Conservation (phyloP, 2,113 vertebrate species). For the Hippolais icterina region DNA sequence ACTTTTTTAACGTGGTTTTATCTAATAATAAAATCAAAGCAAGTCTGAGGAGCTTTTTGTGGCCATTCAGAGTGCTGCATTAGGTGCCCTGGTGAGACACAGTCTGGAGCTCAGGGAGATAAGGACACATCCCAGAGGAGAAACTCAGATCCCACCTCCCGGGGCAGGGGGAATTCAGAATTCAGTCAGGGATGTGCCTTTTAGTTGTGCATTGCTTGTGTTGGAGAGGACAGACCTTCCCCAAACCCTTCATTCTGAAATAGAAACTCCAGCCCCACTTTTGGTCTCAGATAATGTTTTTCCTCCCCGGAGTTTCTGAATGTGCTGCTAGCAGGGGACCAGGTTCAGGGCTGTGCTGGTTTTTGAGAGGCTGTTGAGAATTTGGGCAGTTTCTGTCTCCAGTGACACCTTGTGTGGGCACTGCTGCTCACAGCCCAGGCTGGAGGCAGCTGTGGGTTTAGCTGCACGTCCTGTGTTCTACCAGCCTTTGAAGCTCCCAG, state of each 20-base stretch:
- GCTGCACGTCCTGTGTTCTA: neutral
- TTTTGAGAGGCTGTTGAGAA: neutral
- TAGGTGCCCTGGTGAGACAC: neutral
- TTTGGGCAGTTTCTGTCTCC: neutral
- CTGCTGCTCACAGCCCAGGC: neutral
- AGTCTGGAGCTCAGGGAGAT: neutral
- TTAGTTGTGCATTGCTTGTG: neutral
- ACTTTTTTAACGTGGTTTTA: neutral
- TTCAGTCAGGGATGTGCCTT: neutral
- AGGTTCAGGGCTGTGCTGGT: neutral
- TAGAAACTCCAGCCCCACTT: neutral
- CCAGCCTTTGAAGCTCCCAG: neutral
- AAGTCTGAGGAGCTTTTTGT: neutral
- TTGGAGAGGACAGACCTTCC: neutral
- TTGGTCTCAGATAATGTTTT: neutral
- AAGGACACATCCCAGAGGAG: neutral
- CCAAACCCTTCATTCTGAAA: neutral
- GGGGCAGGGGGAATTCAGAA: neutral
- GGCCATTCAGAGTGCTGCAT: neutral
- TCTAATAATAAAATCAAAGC: constrained; percentile 20
- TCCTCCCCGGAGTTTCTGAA: neutral
- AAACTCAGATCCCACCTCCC: neutral
- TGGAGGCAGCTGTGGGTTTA: neutral
- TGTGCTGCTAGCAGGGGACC: neutral
- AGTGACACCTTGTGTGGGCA: fast-evolving